These are phyloP conservation scores for Harpalus rubripes DNA, from an alignment of 2,888 invertebrate species.

Conservation along the genomic window DNA sequence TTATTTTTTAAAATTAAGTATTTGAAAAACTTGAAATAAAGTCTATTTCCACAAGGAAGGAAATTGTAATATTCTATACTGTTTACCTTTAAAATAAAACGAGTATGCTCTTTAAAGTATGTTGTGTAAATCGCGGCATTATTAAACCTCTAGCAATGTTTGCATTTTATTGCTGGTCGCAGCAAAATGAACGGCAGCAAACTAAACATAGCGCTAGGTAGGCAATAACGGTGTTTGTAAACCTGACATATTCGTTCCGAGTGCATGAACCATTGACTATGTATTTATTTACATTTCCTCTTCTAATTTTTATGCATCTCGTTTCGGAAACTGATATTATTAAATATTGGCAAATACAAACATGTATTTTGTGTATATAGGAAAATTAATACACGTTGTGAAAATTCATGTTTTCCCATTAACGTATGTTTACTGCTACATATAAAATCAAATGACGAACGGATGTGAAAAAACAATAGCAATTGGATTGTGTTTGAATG, in stretches of 20 bases:
- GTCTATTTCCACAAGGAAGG: background rate
- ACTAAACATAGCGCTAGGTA: constrained; percentile 25
- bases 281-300: constrained; percentile 22
- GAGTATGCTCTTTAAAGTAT: background rate
- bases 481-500: constrained; percentile 57
- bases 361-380: constrained; percentile 45
- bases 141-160: constrained; percentile 6
- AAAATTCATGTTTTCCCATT: constrained; percentile 61
- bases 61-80: background rate
- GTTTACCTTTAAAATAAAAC: background rate
- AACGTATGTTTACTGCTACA: constrained; percentile 47
- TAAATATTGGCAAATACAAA: constrained; percentile 53
- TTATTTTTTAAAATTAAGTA: background rate
- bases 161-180: constrained; percentile 15
- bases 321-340: constrained; percentile 52
- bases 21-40: background rate
- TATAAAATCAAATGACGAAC: constrained; percentile 57
- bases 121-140: background rate
- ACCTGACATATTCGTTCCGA: constrained; percentile 7
- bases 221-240: constrained; percentile 17
- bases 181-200: constrained; percentile 29
- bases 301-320: constrained; percentile 33
- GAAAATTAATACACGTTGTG: constrained; percentile 58
- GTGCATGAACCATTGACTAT: background rate
- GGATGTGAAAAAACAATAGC: constrained; percentile 53